phyloP scores from a whole-genome alignment of 1,140 invertebrate genomes.

The Charaxes varanes region DNA sequence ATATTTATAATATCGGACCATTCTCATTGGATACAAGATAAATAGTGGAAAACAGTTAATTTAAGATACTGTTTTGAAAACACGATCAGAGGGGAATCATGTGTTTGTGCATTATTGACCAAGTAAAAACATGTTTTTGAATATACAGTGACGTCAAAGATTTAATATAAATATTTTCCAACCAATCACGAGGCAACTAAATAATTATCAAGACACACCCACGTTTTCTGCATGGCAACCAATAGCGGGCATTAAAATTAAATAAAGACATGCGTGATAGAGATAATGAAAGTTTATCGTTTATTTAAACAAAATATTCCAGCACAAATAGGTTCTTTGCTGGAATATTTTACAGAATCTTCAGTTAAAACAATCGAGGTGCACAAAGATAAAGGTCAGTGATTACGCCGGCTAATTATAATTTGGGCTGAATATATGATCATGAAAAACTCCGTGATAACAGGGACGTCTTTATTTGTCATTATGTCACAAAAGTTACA shows the following conservation, averaged over 20 bases:
- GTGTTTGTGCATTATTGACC: too few relatives aligned
- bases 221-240: slow-evolving; percentile 50
- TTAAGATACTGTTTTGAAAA: slow-evolving; percentile 52
- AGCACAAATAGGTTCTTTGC: slow-evolving; percentile 14
- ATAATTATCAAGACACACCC: slow-evolving; percentile 63
- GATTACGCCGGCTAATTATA: too few relatives aligned
- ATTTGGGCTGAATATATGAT: too few relatives aligned
- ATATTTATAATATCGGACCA: slow-evolving; percentile 32
- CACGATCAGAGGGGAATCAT: slow-evolving; percentile 48
- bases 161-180: slow-evolving; percentile 30
- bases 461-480: too few relatives aligned
- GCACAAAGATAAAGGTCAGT: too few relatives aligned
- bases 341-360: slow-evolving; percentile 22
- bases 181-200: slow-evolving; percentile 33
- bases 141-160: slow-evolving; percentile 38
- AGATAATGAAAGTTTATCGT: slow-evolving; percentile 26
- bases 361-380: too few relatives aligned
- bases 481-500: too few relatives aligned
- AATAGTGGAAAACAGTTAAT: slow-evolving; percentile 55
- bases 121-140: slow-evolving; percentile 66
- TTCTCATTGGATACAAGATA: slow-evolving; percentile 65
- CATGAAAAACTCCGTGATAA: too few relatives aligned
- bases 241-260: slow-evolving; percentile 18
- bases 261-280: slow-evolving; percentile 23
- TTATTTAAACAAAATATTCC: slow-evolving; percentile 21